Evolutionary conservation across 2,113 vertebrate species (phyloP).

Genomic region (Epinephelus lanceolatus): DNA sequence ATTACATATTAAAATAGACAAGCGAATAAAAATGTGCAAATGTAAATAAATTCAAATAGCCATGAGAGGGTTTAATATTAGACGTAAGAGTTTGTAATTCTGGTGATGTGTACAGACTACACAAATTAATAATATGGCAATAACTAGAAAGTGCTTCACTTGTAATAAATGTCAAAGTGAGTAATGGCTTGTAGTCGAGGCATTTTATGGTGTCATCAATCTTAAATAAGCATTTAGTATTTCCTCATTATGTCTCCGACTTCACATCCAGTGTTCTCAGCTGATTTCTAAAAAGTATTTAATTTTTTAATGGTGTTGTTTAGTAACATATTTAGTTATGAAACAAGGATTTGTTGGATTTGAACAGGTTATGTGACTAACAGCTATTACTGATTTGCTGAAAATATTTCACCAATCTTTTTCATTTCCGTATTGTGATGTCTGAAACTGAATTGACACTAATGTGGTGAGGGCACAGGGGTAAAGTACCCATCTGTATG

Average conservation of each 20-base stretch:
- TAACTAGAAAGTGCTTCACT: constrained; percentile 22
- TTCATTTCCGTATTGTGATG: neutral
- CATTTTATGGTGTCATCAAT: constrained; percentile 9
- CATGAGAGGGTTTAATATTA: constrained; percentile 1
- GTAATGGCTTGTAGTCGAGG: neutral
- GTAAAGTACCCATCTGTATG: neutral
- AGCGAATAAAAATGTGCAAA: constrained; percentile 2
- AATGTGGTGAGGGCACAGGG: neutral
- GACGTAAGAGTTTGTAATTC: constrained; percentile 6
- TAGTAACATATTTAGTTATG: constrained; percentile 5
- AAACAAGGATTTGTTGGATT: constrained; percentile 14
- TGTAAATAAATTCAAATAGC: constrained; percentile 41
- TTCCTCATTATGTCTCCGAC: neutral
- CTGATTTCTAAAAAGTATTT: neutral
- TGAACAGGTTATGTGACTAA: neutral
- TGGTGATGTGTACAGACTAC: constrained; percentile 16
- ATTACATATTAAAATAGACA: constrained; percentile 5
- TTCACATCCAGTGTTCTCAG: neutral
- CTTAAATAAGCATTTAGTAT: neutral
- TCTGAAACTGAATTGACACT: constrained; percentile 5
- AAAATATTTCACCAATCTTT: neutral
- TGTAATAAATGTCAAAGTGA: constrained; percentile 9
- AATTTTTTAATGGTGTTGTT: neutral
- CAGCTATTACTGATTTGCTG: neutral
- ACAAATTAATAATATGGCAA: neutral